Evolutionary conservation across 2,113 vertebrate genomes (phyloP).

Genomic region (Gnathonemus longibarbis): DNA sequence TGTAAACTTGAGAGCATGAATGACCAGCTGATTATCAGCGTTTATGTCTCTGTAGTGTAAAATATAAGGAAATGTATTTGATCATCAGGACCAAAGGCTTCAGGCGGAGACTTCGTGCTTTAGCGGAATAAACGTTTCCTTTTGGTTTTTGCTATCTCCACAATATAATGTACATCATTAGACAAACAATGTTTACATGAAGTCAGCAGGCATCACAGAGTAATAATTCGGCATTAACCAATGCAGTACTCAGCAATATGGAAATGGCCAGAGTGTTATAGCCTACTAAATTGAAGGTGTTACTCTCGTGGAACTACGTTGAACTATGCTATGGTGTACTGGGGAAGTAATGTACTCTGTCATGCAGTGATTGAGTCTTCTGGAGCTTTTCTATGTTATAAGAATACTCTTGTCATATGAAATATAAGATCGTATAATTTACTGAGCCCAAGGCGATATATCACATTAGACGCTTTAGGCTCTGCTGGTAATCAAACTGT

Average conservation of each 20-base stretch:
- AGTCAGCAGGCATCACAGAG: not conserved
- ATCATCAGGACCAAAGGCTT: not conserved
- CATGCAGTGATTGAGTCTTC: not conserved
- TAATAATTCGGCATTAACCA: not conserved
- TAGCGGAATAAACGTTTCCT: not conserved
- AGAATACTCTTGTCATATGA: not conserved
- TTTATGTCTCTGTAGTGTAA: not conserved
- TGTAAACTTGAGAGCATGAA: not conserved
- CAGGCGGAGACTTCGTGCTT: not conserved
- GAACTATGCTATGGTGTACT: not conserved
- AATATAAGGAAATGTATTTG: not conserved
- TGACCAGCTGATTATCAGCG: not conserved
- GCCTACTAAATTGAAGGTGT: not conserved
- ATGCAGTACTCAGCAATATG: not conserved
- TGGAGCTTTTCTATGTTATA: not conserved
- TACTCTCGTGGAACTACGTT: not conserved
- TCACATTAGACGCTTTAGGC: not conserved
- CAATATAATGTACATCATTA: not conserved
- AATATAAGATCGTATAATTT: not conserved
- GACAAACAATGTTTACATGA: not conserved
- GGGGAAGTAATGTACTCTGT: not conserved
- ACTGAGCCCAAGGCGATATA: not conserved
- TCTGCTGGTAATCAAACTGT: not conserved
- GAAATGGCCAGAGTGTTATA: not conserved
- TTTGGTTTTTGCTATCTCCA: not conserved